These are phyloP conservation scores for Arctocebus calabarensis DNA, from an alignment of 2,797 vertebrate genomes.

Conservation along the genomic window DNA sequence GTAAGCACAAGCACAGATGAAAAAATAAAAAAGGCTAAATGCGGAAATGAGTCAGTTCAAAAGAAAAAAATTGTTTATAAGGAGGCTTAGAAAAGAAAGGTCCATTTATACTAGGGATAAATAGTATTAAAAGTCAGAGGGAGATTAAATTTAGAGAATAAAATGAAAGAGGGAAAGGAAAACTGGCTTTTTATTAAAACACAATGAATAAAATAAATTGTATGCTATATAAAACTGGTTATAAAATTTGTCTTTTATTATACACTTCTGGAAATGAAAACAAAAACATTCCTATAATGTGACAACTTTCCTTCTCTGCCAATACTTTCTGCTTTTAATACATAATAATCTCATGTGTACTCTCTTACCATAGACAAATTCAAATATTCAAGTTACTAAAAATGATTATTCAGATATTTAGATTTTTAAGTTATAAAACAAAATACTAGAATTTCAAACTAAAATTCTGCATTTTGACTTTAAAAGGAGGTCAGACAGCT, in stretches of 20 bases:
- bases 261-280: conserved; percentile 46
- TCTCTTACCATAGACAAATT: conserved; percentile 21
- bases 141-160: not conserved
- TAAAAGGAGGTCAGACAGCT: conserved; percentile 37
- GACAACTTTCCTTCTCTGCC: conserved; percentile 32
- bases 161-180: conserved; percentile 15
- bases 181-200: conserved; percentile 38
- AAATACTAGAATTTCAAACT: conserved; percentile 58
- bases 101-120: not conserved
- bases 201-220: conserved; percentile 26
- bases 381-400: conserved; percentile 49
- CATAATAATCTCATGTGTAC: conserved; percentile 9
- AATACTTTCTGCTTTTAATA: conserved; percentile 45
- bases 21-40: conserved; percentile 3
- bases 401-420: conserved; percentile 42
- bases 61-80: not conserved
- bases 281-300: conserved; percentile 37
- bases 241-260: conserved; percentile 41
- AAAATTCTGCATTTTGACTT: conserved; percentile 56
- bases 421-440: conserved; percentile 24
- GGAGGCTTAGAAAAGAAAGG: not conserved
- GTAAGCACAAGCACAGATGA: not conserved
- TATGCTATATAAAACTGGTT: conserved; percentile 8
- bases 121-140: not conserved
- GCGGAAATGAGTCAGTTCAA: conserved; percentile 4